These are phyloP conservation scores for Neodiprion pinetum DNA, from an alignment of 1,140 invertebrate genomes.

Conservation along the genomic window DNA sequence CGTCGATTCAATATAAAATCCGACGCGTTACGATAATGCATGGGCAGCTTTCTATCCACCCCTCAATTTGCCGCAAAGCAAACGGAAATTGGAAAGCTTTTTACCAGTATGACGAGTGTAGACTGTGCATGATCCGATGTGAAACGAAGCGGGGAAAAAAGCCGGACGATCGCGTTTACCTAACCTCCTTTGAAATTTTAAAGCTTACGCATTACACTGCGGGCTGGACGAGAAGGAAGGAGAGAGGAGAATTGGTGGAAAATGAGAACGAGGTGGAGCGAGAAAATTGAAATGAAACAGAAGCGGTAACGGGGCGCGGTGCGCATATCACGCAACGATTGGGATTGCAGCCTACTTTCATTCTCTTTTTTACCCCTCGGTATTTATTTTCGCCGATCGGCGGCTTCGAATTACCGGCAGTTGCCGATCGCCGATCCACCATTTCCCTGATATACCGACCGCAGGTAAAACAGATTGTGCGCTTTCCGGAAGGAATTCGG, in stretches of 20 bases:
- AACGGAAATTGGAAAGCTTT: conserved; percentile 6
- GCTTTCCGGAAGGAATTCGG: not conserved
- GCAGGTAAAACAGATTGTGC: conserved; percentile 9
- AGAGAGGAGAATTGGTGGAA: not conserved
- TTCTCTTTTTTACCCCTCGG: not conserved
- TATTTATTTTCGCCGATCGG: not conserved
- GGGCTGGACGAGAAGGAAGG: too few species aligned
- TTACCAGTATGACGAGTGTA: too few species aligned
- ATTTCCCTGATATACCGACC: not conserved
- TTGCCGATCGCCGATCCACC: not conserved
- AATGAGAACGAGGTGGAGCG: not conserved
- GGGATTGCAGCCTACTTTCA: not conserved
- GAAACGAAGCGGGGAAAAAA: too few species aligned
- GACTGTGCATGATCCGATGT: too few species aligned
- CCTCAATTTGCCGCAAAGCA: not conserved
- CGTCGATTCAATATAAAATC: too few species aligned
- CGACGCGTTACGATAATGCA: too few species aligned
- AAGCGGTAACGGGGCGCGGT: not conserved
- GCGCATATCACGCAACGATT: not conserved
- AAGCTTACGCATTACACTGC: too few species aligned
- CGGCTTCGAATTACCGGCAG: not conserved
- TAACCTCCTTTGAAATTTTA: too few species aligned
- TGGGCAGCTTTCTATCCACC: too few species aligned
- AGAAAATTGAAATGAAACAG: not conserved
- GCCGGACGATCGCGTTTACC: too few species aligned